Conservation (phyloP, 2,797 vertebrate genomes). For the Enteromius mattozi region DNA sequence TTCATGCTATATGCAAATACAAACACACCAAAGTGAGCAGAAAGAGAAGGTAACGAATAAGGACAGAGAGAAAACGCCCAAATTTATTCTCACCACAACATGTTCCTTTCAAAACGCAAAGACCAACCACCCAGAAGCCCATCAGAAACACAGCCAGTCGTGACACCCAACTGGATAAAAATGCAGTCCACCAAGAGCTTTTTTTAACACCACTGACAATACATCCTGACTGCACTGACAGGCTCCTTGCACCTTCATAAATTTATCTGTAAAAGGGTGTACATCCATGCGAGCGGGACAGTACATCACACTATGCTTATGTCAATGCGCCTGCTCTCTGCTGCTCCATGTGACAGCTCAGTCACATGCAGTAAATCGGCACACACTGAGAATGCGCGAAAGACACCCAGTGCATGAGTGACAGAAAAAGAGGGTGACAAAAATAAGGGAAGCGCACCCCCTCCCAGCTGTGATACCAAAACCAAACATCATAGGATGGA, state of each 20-base stretch:
- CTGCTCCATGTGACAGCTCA: conserved; percentile 46
- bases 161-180: conserved; percentile 20
- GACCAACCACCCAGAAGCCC: conserved; percentile 1
- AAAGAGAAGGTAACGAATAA: not conserved
- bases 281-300: conserved; percentile 18
- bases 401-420: conserved; percentile 14
- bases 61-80: not conserved
- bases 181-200: not conserved
- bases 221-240: conserved; percentile 23
- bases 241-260: conserved; percentile 29
- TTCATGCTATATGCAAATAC: conserved; percentile 13
- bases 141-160: not conserved
- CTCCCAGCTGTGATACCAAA: conserved; percentile 1
- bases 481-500: not conserved
- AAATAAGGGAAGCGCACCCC: not conserved
- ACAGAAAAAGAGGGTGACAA: conserved; percentile 28
- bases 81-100: not conserved
- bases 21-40: not conserved
- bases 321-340: conserved; percentile 29
- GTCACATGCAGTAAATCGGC: conserved; percentile 50
- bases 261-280: conserved; percentile 27
- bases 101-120: not conserved
- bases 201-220: conserved; percentile 10
- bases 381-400: conserved; percentile 23
- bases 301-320: conserved; percentile 1